phyloP scores from a whole-genome alignment of 2,888 invertebrate species.

The Apodemia zela region DNA sequence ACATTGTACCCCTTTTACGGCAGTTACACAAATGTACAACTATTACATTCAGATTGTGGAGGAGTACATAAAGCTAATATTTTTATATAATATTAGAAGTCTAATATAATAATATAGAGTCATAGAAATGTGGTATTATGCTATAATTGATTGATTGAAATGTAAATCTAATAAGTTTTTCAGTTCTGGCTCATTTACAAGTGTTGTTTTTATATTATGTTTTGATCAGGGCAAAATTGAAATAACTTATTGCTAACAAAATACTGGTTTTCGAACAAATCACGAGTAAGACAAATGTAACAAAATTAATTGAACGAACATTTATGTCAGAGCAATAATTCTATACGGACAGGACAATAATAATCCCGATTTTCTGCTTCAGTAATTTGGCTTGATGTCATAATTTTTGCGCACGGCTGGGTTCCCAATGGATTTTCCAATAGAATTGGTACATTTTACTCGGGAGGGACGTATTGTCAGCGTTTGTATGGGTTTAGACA shows the following conservation, averaged over 20 bases:
- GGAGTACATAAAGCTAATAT: too few relatives aligned
- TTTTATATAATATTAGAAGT: too few relatives aligned
- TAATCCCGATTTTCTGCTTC: constrained; percentile 38
- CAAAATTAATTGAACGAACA: constrained; percentile 25
- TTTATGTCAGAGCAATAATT: constrained; percentile 25
- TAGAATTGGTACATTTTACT: constrained; percentile 62
- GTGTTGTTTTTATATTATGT: too few relatives aligned
- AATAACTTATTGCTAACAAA: background rate
- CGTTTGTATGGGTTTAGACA: constrained; percentile 49
- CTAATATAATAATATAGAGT: too few relatives aligned
- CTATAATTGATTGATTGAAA: too few relatives aligned
- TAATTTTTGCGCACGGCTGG: constrained; percentile 68
- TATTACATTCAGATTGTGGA: too few relatives aligned
- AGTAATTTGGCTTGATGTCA: constrained; percentile 70
- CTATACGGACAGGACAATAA: constrained; percentile 29
- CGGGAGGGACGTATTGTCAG: constrained; percentile 37
- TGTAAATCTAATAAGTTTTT: too few relatives aligned
- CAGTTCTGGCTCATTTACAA: too few relatives aligned
- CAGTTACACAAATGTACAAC: too few relatives aligned
- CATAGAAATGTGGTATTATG: too few relatives aligned
- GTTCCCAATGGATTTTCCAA: constrained; percentile 68
- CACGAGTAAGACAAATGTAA: background rate
- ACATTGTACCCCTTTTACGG: too few relatives aligned
- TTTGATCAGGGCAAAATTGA: background rate
- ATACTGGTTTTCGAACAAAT: background rate